Conservation (phyloP, 2,113 vertebrate species). For the Cyanocitta stelleri region DNA sequence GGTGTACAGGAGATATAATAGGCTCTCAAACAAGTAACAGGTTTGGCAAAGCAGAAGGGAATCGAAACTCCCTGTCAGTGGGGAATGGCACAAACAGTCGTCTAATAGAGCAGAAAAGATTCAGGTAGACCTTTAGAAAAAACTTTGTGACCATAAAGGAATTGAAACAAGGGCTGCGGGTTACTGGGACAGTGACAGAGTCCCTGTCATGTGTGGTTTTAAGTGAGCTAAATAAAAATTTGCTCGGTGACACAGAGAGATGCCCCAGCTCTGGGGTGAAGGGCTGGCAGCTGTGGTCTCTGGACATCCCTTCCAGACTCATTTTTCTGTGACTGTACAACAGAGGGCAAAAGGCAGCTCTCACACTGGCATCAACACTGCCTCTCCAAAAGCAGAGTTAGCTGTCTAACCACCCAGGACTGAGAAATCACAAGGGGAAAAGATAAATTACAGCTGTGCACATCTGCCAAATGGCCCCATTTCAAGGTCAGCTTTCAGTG, state of each 20-base stretch:
- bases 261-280: not conserved
- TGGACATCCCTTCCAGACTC: not conserved
- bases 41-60: not conserved
- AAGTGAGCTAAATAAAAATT: not conserved
- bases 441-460: not conserved
- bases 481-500: constrained; percentile 16
- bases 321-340: not conserved
- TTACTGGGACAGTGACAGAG: not conserved
- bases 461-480: not conserved
- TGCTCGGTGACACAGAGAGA: not conserved
- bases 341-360: not conserved
- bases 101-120: not conserved
- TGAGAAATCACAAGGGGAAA: constrained; percentile 4
- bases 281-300: not conserved
- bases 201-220: not conserved
- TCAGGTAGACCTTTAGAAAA: not conserved
- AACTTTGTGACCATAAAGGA: not conserved
- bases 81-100: not conserved
- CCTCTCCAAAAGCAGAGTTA: not conserved
- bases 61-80: not conserved
- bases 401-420: not conserved
- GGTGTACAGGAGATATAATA: not conserved
- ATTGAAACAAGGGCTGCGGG: not conserved
- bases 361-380: not conserved
- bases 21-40: not conserved